Evolutionary conservation across 2,888 invertebrate genomes (phyloP), one percentile per base, ranked within the genome.

Genomic region (Arge pagana): DNA sequence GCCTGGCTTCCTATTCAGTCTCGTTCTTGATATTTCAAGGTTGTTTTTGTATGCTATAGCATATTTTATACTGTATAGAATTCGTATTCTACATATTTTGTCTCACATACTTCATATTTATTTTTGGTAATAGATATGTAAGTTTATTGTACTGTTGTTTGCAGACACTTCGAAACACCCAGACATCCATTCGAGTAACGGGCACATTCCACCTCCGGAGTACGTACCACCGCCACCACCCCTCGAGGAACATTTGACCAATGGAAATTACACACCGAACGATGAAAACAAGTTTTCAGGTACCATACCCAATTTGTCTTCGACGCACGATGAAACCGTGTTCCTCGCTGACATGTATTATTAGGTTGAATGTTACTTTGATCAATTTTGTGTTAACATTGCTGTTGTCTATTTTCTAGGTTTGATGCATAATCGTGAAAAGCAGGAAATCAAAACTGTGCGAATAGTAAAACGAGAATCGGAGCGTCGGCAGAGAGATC

Each of bases 391-490:
- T n/a, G n/a, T n/a, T n/a, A n/a, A 10, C 28, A n/a, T 28, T n/a
- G 10, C n/a, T 40, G 7, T 40, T n/a, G n/a, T n/a, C 70, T 70
- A 52, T 65, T 58, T 67, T 78, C 30, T 72, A 87, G 87, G 83
- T 53, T 85, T 86, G 65, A 80, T 88, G 43, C 86, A 71, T 33
- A 65, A 61, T 54, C 86, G 88, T 51, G 94, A 94, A 69, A 92
- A 92, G 63, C 85, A 89, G 72, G 93, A 94, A 78, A 91, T 92
- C 53, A 93, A 94, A 81, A 95, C 95, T 0, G 95, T 96, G 13
- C 83, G 95, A 53, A 94, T 95, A 66, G 94, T 96, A 0, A 96
- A 96, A 78, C 81, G 94, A 10, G 93, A 94, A 72, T 91, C 93
- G 16, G 94, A 93, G 73, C 83, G 93, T 48, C 81, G 94, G 0